Evolutionary conservation across 2,113 vertebrate species (phyloP).

Genomic region (Myrmophylax atrothorax): DNA sequence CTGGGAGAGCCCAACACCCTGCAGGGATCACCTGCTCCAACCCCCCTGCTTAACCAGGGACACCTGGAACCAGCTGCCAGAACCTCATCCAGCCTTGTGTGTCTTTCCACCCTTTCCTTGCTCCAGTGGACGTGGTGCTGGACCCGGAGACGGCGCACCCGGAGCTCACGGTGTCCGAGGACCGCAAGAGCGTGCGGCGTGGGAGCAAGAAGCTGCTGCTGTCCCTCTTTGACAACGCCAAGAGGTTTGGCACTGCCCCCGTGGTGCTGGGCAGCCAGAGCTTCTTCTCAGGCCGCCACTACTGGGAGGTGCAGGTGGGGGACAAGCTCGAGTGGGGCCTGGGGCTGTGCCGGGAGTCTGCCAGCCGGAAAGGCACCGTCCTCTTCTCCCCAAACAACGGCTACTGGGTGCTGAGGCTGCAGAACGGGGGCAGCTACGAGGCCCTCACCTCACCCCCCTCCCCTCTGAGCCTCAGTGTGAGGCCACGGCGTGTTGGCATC

Average conservation of each 20-base stretch:
- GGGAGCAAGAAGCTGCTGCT: conserved; percentile 73
- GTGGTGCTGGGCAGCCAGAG: conserved; percentile 80
- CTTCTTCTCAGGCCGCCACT: conserved; percentile 78
- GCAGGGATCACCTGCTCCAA: neutral
- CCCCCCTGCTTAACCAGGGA: neutral
- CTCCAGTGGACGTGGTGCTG: conserved; percentile 67
- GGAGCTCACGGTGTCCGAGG: conserved; percentile 74
- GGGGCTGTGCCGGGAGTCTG: conserved; percentile 80
- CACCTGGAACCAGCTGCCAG: neutral
- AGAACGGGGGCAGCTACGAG: conserved; percentile 72
- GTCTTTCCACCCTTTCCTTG: neutral
- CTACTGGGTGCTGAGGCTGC: conserved; percentile 85
- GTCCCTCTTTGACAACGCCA: conserved; percentile 65
- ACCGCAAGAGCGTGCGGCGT: conserved; percentile 76
- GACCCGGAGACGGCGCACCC: conserved; percentile 78
- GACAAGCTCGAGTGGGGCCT: conserved; percentile 85
- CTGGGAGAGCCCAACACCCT: neutral
- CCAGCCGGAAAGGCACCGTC: conserved; percentile 79
- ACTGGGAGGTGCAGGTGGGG: conserved; percentile 89
- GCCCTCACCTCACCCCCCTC: conserved; percentile 76
- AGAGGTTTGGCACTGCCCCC: conserved; percentile 74
- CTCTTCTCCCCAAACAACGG: conserved; percentile 82
- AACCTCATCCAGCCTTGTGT: neutral
- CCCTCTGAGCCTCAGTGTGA: conserved; percentile 47
- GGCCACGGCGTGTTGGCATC: conserved; percentile 75